Base-by-base conservation (phyloP, 2,113 vertebrate genomes). In the Hyla sarda region DNA sequence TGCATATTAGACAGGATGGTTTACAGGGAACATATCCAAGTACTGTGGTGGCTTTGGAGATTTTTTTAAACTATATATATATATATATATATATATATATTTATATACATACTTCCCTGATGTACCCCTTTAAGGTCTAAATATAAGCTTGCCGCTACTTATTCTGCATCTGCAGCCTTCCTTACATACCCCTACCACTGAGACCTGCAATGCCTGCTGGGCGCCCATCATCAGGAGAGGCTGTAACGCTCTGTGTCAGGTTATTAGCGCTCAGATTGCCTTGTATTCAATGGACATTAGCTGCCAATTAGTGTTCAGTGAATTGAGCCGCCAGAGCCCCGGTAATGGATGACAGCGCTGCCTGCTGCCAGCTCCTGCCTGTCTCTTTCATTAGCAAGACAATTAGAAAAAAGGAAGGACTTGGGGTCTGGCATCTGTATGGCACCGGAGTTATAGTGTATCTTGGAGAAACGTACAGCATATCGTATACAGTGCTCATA, bases 221-320 rank as follows among this genome's bases (percentile, higher is more conserved):
- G 32, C 23, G 32, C 19, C 1, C 14, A 10, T 21, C 32, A 71
- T 37, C 34, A 8, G 28, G 28, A 67, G 60, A 30, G 8, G 60
- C 65, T 13, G 65, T 32, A 32, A 34, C 65, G 1, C 16, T 34
- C 30, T 1, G 6, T 32, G 28, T 32, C 30, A 34, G 65, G 65
- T 67, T 34, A 67, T 67, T 32, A 67, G 65, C 8, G 54, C 17
- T 58, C 54, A 58, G 5, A 58, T 58, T 58, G 54, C 21, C 54
- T 9, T 32, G 60, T n/a, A 67, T 67, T 67, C 65, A 32, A 67
- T 67, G 65, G 65, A 67, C 65, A 67, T 67, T 67, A 34, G 65
- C 65, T 67, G 65, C 65, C 65, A 67, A 67, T 67, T 67, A 67
- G 60, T 30, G 60, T 17, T 30, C 60, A 65, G 25, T 65, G 60